Conservation (phyloP, 2,797 vertebrate species). For the Protonibea diacanthus region DNA sequence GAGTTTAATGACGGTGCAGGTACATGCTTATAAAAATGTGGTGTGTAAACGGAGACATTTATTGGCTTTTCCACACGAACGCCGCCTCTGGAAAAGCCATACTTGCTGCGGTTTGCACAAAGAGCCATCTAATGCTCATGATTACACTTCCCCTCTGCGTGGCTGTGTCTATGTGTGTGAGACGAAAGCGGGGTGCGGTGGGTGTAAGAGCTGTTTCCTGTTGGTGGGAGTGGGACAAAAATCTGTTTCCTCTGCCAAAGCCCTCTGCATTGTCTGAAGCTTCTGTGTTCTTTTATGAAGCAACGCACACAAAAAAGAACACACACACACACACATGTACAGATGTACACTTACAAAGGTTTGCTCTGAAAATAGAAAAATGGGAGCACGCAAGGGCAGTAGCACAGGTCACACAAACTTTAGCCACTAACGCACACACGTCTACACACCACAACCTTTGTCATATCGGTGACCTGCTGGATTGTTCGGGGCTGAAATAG, state of each 20-base stretch:
- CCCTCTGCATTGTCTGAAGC: conserved; percentile 78
- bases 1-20: conserved; percentile 46
- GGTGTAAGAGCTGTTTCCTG: conserved; percentile 83
- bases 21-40: conserved; percentile 47
- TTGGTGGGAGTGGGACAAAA: conserved; percentile 84
- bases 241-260: conserved; percentile 84
- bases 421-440: conserved; percentile 18
- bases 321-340: conserved; percentile 11
- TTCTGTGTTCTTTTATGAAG: conserved; percentile 74
- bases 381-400: conserved; percentile 53
- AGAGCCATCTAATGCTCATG: conserved; percentile 57
- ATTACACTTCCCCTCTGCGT: conserved; percentile 61
- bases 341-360: conserved; percentile 60
- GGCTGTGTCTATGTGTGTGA: conserved; percentile 36
- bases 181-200: conserved; percentile 74
- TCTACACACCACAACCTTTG: conserved; percentile 49
- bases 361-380: conserved; percentile 78
- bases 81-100: conserved; percentile 43
- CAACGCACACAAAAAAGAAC: conserved; percentile 45
- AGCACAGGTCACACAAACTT: conserved; percentile 49
- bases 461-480: conserved; percentile 70
- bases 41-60: conserved; percentile 52
- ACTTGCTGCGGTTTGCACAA: conserved; percentile 65
- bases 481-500: conserved; percentile 72
- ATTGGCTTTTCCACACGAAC: conserved; percentile 64